phyloP scores from a whole-genome alignment of 2,113 vertebrate genomes.

The Trachemys scripta region DNA sequence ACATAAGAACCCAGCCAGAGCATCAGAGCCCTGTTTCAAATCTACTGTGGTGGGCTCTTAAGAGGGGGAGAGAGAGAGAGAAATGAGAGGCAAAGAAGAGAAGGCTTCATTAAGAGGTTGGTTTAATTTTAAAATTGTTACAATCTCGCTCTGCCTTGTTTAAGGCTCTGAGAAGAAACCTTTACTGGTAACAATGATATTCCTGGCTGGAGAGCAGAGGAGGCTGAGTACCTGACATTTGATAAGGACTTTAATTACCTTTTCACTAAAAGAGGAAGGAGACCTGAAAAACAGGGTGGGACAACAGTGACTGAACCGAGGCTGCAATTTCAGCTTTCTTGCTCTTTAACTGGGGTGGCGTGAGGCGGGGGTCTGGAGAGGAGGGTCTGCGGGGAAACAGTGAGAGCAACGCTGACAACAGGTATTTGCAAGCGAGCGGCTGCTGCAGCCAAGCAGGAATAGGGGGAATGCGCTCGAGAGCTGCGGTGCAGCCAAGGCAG shows the following conservation, averaged over 20 bases:
- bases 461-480: background rate
- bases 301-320: background rate
- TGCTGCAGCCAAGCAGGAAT: too few species aligned
- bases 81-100: conserved; percentile 80
- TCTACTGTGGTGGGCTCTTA: background rate
- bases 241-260: background rate
- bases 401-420: too few species aligned
- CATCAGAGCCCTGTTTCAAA: background rate
- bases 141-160: background rate
- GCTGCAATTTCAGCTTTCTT: background rate
- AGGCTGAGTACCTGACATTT: background rate
- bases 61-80: conserved; percentile 43
- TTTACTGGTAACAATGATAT: background rate
- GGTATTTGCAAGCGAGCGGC: background rate
- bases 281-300: background rate
- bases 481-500: background rate
- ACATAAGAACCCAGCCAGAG: background rate
- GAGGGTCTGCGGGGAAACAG: background rate
- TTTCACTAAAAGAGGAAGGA: background rate
- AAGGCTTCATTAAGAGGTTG: conserved; percentile 83
- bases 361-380: background rate
- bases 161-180: background rate
- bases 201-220: background rate
- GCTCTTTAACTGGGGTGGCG: too few species aligned
- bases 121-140: conserved; percentile 28